These are phyloP conservation scores for Chloroclysta siterata DNA, from an alignment of 2,888 invertebrate genomes.

Conservation along the genomic window DNA sequence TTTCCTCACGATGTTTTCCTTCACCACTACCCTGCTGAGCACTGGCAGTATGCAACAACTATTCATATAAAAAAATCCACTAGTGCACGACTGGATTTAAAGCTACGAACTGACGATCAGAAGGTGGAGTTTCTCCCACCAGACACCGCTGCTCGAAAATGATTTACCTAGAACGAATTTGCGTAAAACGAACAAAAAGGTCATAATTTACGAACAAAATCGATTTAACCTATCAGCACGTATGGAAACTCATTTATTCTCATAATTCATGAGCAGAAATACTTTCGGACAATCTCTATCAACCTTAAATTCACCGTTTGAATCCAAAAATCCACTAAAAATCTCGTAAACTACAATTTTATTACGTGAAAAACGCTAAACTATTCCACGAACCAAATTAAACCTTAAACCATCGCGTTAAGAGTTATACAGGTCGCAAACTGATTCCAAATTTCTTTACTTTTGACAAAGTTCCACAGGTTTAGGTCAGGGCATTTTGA, in stretches of 20 bases:
- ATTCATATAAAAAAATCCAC: no score
- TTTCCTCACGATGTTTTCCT: no score
- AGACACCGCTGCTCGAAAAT: no score
- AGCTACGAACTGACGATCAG: no score
- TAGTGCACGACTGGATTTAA: no score
- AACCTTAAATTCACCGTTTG: slow-evolving; percentile 30
- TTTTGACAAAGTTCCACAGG: slow-evolving; percentile 20
- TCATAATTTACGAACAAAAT: not conserved
- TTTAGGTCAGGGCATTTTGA: slow-evolving; percentile 15
- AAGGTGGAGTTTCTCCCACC: no score
- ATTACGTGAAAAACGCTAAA: slow-evolving; percentile 27
- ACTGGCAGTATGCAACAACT: no score
- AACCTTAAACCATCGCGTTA: slow-evolving; percentile 34
- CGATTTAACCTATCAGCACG: not conserved
- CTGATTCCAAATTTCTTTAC: slow-evolving; percentile 37
- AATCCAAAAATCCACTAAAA: slow-evolving; percentile 42
- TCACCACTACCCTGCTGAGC: no score
- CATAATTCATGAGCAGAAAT: not conserved
- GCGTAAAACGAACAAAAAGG: not conserved
- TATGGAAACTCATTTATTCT: not conserved
- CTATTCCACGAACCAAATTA: slow-evolving; percentile 24
- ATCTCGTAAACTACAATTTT: slow-evolving; percentile 40
- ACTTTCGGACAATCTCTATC: slow-evolving; percentile 17
- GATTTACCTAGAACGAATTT: not conserved
- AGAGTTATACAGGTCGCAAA: slow-evolving; percentile 34